Evolutionary conservation across 2,888 invertebrate species (phyloP).

Genomic region (Shargacucullia verbasci): DNA sequence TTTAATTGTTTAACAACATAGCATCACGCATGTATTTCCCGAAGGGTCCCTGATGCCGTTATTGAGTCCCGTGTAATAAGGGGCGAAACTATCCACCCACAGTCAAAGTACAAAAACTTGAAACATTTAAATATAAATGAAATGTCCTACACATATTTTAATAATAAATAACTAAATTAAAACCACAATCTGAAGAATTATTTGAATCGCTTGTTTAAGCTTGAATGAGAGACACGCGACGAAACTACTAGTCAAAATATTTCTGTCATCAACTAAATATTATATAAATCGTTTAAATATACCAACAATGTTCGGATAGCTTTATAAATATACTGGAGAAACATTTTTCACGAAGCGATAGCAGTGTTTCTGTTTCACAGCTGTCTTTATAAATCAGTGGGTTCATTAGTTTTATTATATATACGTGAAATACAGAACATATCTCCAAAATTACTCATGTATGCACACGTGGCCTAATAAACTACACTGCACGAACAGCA

Average conservation of each 20-base stretch:
- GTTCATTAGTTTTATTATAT: slow-evolving; percentile 31
- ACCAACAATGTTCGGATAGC: slow-evolving; percentile 17
- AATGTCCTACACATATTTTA: slow-evolving; percentile 3
- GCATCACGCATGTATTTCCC: too few species aligned
- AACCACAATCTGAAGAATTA: slow-evolving; percentile 16
- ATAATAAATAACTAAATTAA: slow-evolving; percentile 25
- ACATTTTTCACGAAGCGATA: slow-evolving; percentile 26
- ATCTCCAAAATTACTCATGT: slow-evolving; percentile 36
- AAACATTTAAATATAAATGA: background rate
- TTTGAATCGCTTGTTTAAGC: slow-evolving; percentile 27
- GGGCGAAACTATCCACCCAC: too few species aligned
- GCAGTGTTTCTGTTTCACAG: slow-evolving; percentile 18
- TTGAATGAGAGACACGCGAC: slow-evolving; percentile 35
- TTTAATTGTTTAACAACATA: too few species aligned
- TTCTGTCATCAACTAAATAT: slow-evolving; percentile 37
- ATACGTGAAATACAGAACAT: slow-evolving; percentile 23
- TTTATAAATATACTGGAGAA: slow-evolving; percentile 34
- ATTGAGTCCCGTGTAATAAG: too few species aligned
- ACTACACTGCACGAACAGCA: slow-evolving; percentile 44
- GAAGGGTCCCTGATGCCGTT: too few species aligned
- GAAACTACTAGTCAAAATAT: slow-evolving; percentile 37
- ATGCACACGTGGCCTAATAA: slow-evolving; percentile 54
- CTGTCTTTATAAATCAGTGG: slow-evolving; percentile 17
- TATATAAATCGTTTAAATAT: slow-evolving; percentile 41
- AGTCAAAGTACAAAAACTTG: background rate